Evolutionary conservation across 2,888 invertebrate species (phyloP).

Genomic region (Prenolepis imparis): DNA sequence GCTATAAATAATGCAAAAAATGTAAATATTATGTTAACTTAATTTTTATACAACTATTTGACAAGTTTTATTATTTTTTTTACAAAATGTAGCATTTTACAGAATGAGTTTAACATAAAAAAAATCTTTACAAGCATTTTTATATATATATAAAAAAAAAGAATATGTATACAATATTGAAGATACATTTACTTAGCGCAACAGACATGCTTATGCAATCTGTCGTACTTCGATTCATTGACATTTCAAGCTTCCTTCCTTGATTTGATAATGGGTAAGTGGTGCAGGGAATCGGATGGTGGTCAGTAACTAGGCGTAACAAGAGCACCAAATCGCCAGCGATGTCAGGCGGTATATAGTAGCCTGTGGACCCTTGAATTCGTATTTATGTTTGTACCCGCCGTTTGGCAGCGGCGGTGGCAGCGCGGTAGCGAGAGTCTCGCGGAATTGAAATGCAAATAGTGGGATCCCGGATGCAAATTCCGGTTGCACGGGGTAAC

Average conservation of each 20-base stretch:
- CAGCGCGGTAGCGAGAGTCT: slow-evolving; percentile 80
- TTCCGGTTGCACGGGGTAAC: slow-evolving; percentile 84
- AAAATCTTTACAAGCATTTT: background rate
- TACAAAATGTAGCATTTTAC: background rate
- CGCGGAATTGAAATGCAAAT: slow-evolving; percentile 86
- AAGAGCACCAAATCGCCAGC: slow-evolving; percentile 70
- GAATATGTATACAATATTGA: background rate
- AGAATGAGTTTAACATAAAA: background rate
- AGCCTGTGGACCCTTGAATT: slow-evolving; percentile 78
- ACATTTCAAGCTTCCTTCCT: slow-evolving; percentile 11
- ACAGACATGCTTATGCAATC: background rate
- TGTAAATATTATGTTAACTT: background rate
- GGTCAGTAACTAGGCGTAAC: slow-evolving; percentile 71
- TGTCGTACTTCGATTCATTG: slow-evolving; percentile 30
- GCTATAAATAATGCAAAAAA: background rate
- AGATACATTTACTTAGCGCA: background rate
- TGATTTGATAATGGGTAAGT: slow-evolving; percentile 53
- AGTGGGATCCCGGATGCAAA: slow-evolving; percentile 85
- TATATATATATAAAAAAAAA: too few relatives aligned
- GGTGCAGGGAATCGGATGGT: slow-evolving; percentile 57
- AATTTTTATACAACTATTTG: background rate
- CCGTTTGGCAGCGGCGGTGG: slow-evolving; percentile 81
- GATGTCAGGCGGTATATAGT: slow-evolving; percentile 72
- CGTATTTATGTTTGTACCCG: slow-evolving; percentile 84
- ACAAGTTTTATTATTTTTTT: background rate